phyloP scores from a whole-genome alignment of 1,140 invertebrate species.

The Oryctes rhinoceros region DNA sequence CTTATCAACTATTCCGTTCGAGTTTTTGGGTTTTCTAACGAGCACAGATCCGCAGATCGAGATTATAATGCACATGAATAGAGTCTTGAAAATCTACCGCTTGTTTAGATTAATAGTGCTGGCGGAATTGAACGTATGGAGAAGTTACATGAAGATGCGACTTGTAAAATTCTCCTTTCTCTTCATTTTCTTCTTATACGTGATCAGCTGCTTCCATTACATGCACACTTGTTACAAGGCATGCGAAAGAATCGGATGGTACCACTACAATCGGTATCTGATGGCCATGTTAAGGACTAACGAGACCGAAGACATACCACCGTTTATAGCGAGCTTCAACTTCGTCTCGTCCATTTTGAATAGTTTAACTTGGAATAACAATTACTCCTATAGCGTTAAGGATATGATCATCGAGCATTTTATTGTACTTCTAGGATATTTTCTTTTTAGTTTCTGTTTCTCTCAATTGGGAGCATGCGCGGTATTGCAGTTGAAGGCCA shows the following conservation, averaged over 20 bases:
- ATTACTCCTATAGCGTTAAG: slow-evolving; percentile 7
- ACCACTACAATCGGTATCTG: slow-evolving; percentile 19
- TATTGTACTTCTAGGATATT: background rate
- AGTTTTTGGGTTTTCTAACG: slow-evolving; percentile 7
- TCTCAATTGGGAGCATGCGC: slow-evolving; percentile 36
- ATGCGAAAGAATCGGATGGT: slow-evolving; percentile 35
- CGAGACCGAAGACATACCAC: background rate
- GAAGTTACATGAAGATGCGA: slow-evolving; percentile 17
- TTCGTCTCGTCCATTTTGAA: background rate
- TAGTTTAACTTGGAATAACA: background rate
- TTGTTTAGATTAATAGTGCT: slow-evolving; percentile 19
- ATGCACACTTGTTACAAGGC: background rate
- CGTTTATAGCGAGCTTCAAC: slow-evolving; percentile 14
- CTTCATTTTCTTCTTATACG: slow-evolving; percentile 15
- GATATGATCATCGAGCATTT: slow-evolving; percentile 36
- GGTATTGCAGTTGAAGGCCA: background rate
- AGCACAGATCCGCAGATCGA: background rate
- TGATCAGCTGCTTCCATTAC: background rate
- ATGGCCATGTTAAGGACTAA: background rate
- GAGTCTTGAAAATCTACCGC: slow-evolving; percentile 24
- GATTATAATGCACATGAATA: slow-evolving; percentile 30
- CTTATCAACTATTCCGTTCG: slow-evolving; percentile 26
- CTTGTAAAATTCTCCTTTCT: slow-evolving; percentile 18
- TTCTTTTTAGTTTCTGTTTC: slow-evolving; percentile 36
- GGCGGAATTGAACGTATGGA: slow-evolving; percentile 30